Conservation (phyloP, 1,140 invertebrate species). For the Camponotus pennsylvanicus region DNA sequence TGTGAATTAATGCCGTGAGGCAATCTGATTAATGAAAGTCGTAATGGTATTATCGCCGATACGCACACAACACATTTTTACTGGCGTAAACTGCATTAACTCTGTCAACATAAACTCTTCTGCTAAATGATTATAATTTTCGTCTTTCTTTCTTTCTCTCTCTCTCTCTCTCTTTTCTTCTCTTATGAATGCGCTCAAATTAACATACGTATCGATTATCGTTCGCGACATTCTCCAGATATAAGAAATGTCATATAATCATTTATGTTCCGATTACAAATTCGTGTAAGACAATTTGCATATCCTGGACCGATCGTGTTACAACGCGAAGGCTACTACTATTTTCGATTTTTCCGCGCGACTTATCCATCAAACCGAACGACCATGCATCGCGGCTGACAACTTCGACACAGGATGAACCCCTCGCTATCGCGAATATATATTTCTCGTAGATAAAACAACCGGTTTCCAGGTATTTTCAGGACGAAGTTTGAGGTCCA, state of each 20-base stretch:
- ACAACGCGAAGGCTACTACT: neutral
- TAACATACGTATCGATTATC: slow-evolving; percentile 33
- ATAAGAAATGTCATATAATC: neutral
- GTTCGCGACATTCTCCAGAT: neutral
- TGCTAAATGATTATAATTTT: slow-evolving; percentile 29
- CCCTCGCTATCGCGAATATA: slow-evolving; percentile 31
- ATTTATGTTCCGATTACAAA: slow-evolving; percentile 31
- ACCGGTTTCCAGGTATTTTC: slow-evolving; percentile 73
- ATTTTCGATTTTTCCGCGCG: neutral
- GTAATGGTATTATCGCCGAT: slow-evolving; percentile 50
- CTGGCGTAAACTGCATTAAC: slow-evolving; percentile 42
- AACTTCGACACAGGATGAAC: slow-evolving; percentile 9
- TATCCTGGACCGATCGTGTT: neutral
- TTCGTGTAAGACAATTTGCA: slow-evolving; percentile 43
- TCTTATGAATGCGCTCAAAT: neutral
- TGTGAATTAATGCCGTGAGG: slow-evolving; percentile 24
- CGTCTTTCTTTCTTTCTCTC: neutral
- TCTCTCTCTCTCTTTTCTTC: too few species aligned
- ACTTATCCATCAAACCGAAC: slow-evolving; percentile 45
- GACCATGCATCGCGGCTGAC: slow-evolving; percentile 8
- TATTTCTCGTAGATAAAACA: slow-evolving; percentile 55
- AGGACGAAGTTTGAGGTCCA: slow-evolving; percentile 11
- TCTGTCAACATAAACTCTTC: neutral
- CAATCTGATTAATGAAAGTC: slow-evolving; percentile 50
- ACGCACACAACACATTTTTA: slow-evolving; percentile 11